Evolutionary conservation across 2,888 invertebrate species (phyloP).

Genomic region (Prenolepis imparis): DNA sequence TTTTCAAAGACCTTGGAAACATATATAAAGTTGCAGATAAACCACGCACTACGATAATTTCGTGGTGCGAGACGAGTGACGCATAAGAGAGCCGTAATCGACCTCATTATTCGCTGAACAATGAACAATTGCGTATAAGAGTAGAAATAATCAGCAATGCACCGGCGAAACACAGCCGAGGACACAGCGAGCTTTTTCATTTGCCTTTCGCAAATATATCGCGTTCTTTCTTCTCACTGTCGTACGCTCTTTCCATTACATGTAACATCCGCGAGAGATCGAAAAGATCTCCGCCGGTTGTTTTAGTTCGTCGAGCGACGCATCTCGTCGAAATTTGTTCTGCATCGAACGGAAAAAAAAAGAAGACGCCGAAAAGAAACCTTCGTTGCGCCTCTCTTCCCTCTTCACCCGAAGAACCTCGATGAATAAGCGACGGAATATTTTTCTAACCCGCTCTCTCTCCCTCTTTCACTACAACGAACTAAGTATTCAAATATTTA

Average conservation of each 20-base stretch:
- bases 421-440: constrained; percentile 81
- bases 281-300: not conserved
- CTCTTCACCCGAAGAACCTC: constrained; percentile 12
- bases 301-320: constrained; percentile 42
- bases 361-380: constrained; percentile 5
- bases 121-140: constrained; percentile 76
- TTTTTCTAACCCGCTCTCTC: constrained; percentile 80
- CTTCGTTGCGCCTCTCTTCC: too few relatives aligned
- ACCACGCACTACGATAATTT: constrained; percentile 49
- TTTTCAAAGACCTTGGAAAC: constrained; percentile 14
- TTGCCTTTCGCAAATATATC: constrained; percentile 39
- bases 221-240: constrained; percentile 33
- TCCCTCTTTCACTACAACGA: constrained; percentile 73
- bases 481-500: constrained; percentile 85
- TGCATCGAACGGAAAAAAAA: constrained; percentile 16
- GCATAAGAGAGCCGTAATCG: constrained; percentile 71
- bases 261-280: constrained; percentile 6
- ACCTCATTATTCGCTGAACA: constrained; percentile 78
- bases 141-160: constrained; percentile 73
- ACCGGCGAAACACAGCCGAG: constrained; percentile 68
- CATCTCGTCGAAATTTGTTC: constrained; percentile 53
- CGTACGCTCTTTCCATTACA: constrained; percentile 43
- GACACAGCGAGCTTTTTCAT: constrained; percentile 54
- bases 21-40: constrained; percentile 44
- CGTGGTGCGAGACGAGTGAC: constrained; percentile 72